These are phyloP conservation scores for Xyliphius kryptos DNA, from an alignment of 2,113 vertebrate species.

Conservation along the genomic window DNA sequence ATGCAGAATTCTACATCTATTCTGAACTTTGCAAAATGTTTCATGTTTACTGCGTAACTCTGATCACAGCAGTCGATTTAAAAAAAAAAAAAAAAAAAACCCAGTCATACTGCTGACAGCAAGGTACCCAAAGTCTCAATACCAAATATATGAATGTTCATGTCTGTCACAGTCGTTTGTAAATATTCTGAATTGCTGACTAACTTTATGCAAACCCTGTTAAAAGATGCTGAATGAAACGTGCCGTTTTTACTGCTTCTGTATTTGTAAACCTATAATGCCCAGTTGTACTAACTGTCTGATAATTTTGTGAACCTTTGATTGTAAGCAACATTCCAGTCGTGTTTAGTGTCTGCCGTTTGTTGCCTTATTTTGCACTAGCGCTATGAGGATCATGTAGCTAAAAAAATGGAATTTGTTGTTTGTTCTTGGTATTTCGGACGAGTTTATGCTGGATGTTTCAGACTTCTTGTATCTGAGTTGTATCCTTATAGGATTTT, in stretches of 20 bases:
- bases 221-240: neutral
- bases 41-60: neutral
- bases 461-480: too few species aligned
- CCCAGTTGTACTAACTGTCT: neutral
- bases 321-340: neutral
- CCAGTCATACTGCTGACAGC: neutral
- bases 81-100: neutral
- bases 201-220: neutral
- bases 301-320: neutral
- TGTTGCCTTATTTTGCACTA: neutral
- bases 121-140: neutral
- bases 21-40: neutral
- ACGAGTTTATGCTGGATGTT: too few species aligned
- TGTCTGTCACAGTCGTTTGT: neutral
- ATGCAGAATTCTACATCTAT: too few species aligned
- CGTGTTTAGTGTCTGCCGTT: neutral
- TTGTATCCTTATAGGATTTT: too few species aligned
- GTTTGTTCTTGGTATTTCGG: too few species aligned
- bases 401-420: too few species aligned
- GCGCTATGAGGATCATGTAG: too few species aligned
- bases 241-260: slow-evolving; percentile 7
- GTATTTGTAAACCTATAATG: slow-evolving; percentile 2
- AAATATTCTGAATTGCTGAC: neutral
- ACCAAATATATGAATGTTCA: neutral
- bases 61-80: too few species aligned